Evolutionary conservation across 2,797 vertebrate species (phyloP).

Genomic region (Gobionotothen gibberifrons): DNA sequence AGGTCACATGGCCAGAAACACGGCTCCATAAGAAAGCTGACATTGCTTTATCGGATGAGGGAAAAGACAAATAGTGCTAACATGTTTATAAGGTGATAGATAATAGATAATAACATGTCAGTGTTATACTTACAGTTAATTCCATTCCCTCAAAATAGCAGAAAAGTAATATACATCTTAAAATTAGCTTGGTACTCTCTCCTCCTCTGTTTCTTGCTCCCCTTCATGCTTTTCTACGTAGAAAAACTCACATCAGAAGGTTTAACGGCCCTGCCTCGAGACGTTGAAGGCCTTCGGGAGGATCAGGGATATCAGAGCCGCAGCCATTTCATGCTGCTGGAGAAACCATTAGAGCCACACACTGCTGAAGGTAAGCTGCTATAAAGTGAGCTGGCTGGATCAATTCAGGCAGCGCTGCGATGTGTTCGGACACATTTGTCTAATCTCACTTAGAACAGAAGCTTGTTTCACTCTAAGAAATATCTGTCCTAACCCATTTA

Average conservation of each 20-base stretch:
- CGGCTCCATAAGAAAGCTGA: not conserved
- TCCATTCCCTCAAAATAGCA: not conserved
- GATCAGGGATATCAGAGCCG: constrained; percentile 32
- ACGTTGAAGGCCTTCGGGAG: constrained; percentile 18
- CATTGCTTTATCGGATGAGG: not conserved
- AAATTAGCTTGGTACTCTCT: not conserved
- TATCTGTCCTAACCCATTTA: constrained; percentile 1
- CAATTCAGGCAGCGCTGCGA: constrained; percentile 6
- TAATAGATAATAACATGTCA: not conserved
- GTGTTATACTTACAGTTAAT: not conserved
- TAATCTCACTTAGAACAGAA: constrained; percentile 3
- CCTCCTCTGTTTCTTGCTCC: not conserved
- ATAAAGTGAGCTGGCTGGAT: constrained; percentile 21
- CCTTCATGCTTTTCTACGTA: not conserved
- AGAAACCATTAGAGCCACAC: constrained; percentile 42
- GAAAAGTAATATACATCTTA: not conserved
- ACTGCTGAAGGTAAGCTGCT: constrained; percentile 25
- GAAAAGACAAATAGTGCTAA: not conserved
- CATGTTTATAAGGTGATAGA: not conserved
- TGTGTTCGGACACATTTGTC: constrained; percentile 13
- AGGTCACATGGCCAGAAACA: no score
- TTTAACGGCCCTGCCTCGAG: constrained; percentile 20
- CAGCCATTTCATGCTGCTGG: constrained; percentile 38
- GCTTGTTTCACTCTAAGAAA: not conserved
- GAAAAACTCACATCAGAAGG: constrained; percentile 5